Conservation (phyloP, 1,140 invertebrate genomes). For the Heliconius nattereri region DNA sequence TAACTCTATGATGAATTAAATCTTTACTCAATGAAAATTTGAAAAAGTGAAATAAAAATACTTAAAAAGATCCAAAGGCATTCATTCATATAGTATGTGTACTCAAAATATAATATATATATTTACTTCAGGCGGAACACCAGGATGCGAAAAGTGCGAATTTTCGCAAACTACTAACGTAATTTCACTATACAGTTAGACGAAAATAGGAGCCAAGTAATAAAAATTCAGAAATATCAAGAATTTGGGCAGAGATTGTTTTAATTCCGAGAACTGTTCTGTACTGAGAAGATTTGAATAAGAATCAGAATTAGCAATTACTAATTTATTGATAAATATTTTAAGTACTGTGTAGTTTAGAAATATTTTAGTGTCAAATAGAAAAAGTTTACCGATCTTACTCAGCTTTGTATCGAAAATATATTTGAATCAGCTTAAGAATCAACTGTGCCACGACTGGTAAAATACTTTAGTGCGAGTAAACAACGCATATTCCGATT, state of each 20-base stretch:
- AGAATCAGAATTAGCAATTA: not conserved
- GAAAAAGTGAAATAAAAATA: not conserved
- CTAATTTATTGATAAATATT: not conserved
- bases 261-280: not conserved
- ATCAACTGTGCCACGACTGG: not conserved
- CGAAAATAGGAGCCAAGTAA: constrained; percentile 35
- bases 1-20: no score
- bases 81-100: not conserved
- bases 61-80: no score
- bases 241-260: constrained; percentile 9
- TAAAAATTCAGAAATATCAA: constrained; percentile 32
- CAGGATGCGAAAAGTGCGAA: constrained; percentile 36
- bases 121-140: constrained; percentile 10
- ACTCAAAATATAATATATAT: no score
- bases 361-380: no score
- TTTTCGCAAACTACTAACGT: constrained; percentile 39
- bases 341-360: not conserved
- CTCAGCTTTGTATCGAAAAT: not conserved
- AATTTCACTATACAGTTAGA: constrained; percentile 37
- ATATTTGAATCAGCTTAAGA: not conserved
- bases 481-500: not conserved
- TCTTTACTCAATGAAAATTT: no score
- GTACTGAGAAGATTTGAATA: not conserved
- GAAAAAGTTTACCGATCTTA: not conserved
- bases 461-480: not conserved